Evolutionary conservation across 2,888 invertebrate genomes (phyloP).

Genomic region (Adelphocoris suturalis): DNA sequence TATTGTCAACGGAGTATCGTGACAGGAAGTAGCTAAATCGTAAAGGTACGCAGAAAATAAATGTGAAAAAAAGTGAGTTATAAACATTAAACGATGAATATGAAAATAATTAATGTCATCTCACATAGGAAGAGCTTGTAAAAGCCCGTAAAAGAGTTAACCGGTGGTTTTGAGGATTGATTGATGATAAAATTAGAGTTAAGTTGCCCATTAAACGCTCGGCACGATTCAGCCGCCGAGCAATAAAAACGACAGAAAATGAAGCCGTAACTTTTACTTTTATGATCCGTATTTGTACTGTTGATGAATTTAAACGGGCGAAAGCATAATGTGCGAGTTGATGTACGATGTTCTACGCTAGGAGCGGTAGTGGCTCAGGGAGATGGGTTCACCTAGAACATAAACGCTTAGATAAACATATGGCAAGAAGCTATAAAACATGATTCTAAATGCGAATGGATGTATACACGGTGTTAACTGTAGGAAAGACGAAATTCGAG

Average conservation of each 20-base stretch:
- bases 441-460: too few species aligned
- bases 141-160: background rate
- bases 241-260: conserved; percentile 44
- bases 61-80: background rate
- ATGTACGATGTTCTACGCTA: background rate
- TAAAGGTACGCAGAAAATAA: background rate
- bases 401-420: too few species aligned
- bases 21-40: too few species aligned
- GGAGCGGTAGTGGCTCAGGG: background rate
- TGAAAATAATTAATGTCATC: conserved; percentile 23
- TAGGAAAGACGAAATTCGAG: too few species aligned
- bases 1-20: too few species aligned
- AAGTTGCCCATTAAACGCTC: conserved; percentile 27
- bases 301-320: conserved; percentile 19
- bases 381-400: too few species aligned
- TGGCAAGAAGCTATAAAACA: too few species aligned
- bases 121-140: conserved; percentile 1
- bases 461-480: too few species aligned
- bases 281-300: conserved; percentile 44
- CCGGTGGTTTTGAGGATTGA: conserved; percentile 40
- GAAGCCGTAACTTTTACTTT: conserved; percentile 38
- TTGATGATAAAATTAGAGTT: conserved; percentile 45
- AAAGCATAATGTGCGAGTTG: background rate
- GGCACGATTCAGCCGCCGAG: conserved; percentile 28
- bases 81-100: background rate